Evolutionary conservation across 1,140 invertebrate genomes (phyloP).

Genomic region (Trichonephila inaurata): DNA sequence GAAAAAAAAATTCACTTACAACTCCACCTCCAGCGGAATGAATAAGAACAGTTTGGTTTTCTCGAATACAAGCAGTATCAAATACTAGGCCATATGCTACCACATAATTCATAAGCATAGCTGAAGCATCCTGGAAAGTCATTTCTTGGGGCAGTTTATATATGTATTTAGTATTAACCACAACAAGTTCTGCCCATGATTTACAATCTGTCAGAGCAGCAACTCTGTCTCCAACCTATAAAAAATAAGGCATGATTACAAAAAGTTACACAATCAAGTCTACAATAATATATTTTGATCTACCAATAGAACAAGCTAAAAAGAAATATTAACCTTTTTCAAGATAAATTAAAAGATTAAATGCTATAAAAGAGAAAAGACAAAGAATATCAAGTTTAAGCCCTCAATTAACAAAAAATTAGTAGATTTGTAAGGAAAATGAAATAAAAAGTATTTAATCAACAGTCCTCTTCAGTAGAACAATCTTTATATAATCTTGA

Average conservation of each 20-base stretch:
- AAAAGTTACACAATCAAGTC: too few species aligned
- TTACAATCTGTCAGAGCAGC: conserved; percentile 90
- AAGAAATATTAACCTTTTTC: too few species aligned
- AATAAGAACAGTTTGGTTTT: conserved; percentile 90
- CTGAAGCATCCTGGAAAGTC: conserved; percentile 87
- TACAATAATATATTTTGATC: too few species aligned
- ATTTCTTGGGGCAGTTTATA: conserved; percentile 90
- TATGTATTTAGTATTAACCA: conserved; percentile 88
- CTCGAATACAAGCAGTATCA: conserved; percentile 88
- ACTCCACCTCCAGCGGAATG: conserved; percentile 94
- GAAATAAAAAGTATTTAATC: too few species aligned
- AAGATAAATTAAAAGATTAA: too few species aligned
- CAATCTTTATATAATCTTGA: too few species aligned
- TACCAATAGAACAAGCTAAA: too few species aligned
- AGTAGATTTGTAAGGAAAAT: too few species aligned
- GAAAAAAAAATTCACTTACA: conserved; percentile 84
- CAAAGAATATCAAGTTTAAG: too few species aligned
- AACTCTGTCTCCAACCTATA: conserved; percentile 91
- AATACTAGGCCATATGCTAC: conserved; percentile 93
- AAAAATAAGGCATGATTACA: conserved; percentile 25
- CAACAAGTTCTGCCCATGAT: conserved; percentile 92
- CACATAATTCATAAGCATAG: conserved; percentile 92
- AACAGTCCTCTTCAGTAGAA: too few species aligned
- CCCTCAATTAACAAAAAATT: too few species aligned
- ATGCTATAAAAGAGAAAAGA: too few species aligned